These are phyloP conservation scores for Drosophila baimaii DNA, from an alignment of 1,140 invertebrate genomes.

Conservation along the genomic window DNA sequence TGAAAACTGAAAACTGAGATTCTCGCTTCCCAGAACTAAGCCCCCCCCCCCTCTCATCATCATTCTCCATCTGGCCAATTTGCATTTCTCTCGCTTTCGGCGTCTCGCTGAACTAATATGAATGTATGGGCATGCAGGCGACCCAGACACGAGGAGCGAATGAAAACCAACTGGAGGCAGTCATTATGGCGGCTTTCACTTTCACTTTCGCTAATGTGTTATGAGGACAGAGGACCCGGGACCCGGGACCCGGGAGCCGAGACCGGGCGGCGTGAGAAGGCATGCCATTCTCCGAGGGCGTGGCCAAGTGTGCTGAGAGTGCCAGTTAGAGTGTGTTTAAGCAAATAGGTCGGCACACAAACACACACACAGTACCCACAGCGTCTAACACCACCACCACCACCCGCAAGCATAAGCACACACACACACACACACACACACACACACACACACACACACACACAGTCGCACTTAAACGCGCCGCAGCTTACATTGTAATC, in stretches of 20 bases:
- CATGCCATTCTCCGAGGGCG: conserved; percentile 27
- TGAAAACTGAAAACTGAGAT: too few relatives aligned
- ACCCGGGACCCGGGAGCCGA: too few relatives aligned
- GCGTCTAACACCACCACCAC: conserved; percentile 1
- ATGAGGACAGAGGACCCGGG: conserved; percentile 60
- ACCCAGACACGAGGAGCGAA: conserved; percentile 68
- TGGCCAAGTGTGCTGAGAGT: conserved; percentile 38
- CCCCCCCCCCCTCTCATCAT: conserved; percentile 6
- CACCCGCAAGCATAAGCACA: conserved; percentile 10
- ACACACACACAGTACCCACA: conserved; percentile 37
- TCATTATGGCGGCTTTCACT: conserved; percentile 81
- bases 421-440: conserved; percentile 46
- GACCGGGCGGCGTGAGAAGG: not conserved
- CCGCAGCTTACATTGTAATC: conserved; percentile 77
- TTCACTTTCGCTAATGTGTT: conserved; percentile 81
- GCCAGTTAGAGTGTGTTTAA: conserved; percentile 60
- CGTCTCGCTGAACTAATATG: conserved; percentile 62
- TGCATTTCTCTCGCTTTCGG: conserved; percentile 33
- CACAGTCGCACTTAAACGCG: conserved; percentile 65
- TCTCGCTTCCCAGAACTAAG: conserved; percentile 25
- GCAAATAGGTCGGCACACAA: conserved; percentile 73
- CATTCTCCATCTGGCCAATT: conserved; percentile 28
- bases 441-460: conserved; percentile 31
- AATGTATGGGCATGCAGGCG: conserved; percentile 70
- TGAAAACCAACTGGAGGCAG: conserved; percentile 79